Base-by-base conservation (phyloP, 92 coral and sea anemone species). In the Phenganax stokvisi region DNA sequence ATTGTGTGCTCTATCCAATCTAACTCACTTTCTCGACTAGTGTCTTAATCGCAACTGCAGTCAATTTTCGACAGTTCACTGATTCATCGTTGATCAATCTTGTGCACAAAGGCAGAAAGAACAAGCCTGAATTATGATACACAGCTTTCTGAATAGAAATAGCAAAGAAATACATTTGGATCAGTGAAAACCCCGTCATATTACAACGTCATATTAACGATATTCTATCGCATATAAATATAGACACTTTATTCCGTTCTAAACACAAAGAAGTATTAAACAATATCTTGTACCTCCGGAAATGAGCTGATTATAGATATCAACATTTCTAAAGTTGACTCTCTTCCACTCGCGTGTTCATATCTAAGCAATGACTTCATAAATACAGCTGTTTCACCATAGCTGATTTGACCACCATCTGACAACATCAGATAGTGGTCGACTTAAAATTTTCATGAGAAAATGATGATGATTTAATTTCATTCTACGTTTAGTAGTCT, bases 41-140 rank as follows among this genome's bases (percentile, higher is more conserved):
- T 6, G 90, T 72, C 80, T 92, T 96, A 65, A 96, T 89, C 56
- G 92, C 83, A 12, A 85, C 84, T 11, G 96, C 97, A 10, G 99
- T 87, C 81, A 91, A 83, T 57, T 96, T 92, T 31, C 99, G 96
- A 79, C 99, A 96, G 25, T 85, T 86, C 7, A 92, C 89, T 3
- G 99, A 92, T 77, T 96, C 99, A 74, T 96, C 99, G 78, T 96
- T 96, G 57, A 96, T 92, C 57, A 96, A 87, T 56, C 97, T 86
- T 60, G 91, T 88, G 86, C 90, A 83, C 88, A 96, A 89, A 79
- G 99, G 99, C 69, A 96, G 89, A 69, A 96, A 96, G 81, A 96
- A 92, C 83, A 96, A 90, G 11, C 92, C 93, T 47, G 99, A 88
- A 71, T 89, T 80, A 12, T 82, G 77, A 67, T 86, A 89, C 62